phyloP scores from a whole-genome alignment of 2,113 vertebrate genomes.

The Nothocercus julius region DNA sequence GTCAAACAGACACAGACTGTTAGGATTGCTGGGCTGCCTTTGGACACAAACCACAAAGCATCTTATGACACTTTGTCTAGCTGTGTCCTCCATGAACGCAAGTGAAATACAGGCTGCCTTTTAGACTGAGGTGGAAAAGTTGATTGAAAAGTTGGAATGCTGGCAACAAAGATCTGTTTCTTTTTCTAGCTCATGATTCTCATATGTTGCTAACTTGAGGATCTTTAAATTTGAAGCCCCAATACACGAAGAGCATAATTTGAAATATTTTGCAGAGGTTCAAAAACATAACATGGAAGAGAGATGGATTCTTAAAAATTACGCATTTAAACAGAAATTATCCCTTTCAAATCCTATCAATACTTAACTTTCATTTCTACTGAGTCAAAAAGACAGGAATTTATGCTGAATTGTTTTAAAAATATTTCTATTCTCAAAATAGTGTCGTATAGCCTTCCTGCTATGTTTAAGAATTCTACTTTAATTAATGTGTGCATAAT shows the following conservation, averaged over 20 bases:
- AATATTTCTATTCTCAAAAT: not conserved
- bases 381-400: not conserved
- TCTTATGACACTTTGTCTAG: conserved; percentile 41
- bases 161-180: conserved; percentile 46
- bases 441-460: not conserved
- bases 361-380: not conserved
- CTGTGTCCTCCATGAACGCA: not conserved
- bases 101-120: not conserved
- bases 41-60: conserved; percentile 51
- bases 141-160: not conserved
- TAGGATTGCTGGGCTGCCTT: conserved; percentile 23
- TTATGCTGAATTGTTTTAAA: not conserved
- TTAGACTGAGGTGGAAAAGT: not conserved
- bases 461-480: not conserved
- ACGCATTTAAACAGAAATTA: not conserved
- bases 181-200: conserved; percentile 55
- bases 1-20: not conserved
- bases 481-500: not conserved
- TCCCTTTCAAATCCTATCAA: not conserved
- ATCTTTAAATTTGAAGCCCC: not conserved
- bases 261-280: not conserved
- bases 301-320: not conserved
- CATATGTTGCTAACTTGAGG: conserved; percentile 16
- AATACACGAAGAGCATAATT: not conserved
- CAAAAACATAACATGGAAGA: not conserved